phyloP scores from a whole-genome alignment of 2,797 vertebrate genomes.

The Phalanger gymnotis region DNA sequence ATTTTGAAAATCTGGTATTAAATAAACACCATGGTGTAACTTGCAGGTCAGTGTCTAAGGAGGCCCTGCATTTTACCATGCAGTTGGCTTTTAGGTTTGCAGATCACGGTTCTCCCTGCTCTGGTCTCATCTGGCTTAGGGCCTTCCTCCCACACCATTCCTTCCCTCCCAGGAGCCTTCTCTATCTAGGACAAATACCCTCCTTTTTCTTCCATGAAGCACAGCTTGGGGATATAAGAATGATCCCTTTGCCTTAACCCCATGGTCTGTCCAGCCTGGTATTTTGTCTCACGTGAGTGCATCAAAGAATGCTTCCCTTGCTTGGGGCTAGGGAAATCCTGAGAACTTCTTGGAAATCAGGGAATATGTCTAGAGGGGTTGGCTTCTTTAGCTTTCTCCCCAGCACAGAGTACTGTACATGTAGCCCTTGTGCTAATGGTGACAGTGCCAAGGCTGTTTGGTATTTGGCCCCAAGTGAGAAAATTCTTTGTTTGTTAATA shows the following conservation, averaged over 20 bases:
- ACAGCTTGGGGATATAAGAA: not conserved
- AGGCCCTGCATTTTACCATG: not conserved
- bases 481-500: not conserved
- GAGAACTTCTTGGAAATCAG: not conserved
- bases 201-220: not conserved
- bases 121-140: not conserved
- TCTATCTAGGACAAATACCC: not conserved
- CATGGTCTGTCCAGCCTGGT: not conserved
- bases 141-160: not conserved
- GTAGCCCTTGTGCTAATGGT: not conserved
- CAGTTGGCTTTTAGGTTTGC: not conserved
- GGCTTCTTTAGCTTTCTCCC: not conserved
- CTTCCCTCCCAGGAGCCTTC: not conserved
- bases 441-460: not conserved
- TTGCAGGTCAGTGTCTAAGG: not conserved
- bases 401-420: not conserved
- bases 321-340: not conserved
- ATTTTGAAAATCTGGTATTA: not conserved
- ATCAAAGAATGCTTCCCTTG: not conserved
- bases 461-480: not conserved
- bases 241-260: not conserved
- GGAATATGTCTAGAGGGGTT: not conserved
- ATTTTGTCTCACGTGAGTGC: not conserved
- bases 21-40: not conserved
- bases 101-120: not conserved